These are phyloP conservation scores for Strongylocentrotus purpuratus DNA, from an alignment of 35 echinoderm and acorn worm genomes.

Conservation along the genomic window DNA sequence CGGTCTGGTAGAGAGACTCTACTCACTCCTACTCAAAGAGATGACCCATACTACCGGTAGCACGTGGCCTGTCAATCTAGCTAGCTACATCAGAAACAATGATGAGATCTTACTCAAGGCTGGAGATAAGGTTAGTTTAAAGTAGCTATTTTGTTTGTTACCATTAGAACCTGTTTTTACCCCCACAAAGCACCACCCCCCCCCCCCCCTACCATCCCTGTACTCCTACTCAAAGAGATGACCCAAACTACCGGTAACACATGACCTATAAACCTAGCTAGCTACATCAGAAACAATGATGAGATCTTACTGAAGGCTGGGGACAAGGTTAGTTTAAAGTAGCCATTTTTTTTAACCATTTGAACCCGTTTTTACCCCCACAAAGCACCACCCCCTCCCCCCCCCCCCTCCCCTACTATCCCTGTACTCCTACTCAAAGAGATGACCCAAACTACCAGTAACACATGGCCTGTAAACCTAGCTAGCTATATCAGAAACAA, in stretches of 20 bases:
- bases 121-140: conserved; percentile 82
- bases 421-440: conserved; percentile 59
- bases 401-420: neutral
- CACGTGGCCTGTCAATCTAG: conserved; percentile 83
- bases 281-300: conserved; percentile 88
- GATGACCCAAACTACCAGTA: conserved; percentile 43
- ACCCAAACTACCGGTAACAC: conserved; percentile 47
- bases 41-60: conserved; percentile 58
- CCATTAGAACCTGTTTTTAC: neutral
- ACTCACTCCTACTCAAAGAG: conserved; percentile 72
- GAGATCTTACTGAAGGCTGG: conserved; percentile 84
- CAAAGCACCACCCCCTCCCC: neutral
- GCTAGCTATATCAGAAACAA: conserved; percentile 89
- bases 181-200: neutral
- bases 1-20: conserved; percentile 76
- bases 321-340: conserved; percentile 72
- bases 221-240: conserved; percentile 64
- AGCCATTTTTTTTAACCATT: neutral
- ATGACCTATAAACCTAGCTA: conserved; percentile 81
- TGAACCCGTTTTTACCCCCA: neutral
- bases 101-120: conserved; percentile 89
- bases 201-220: neutral
- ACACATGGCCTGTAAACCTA: conserved; percentile 74
- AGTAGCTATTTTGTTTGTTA: neutral
- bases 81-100: conserved; percentile 87